phyloP scores from a whole-genome alignment of 2,797 vertebrate genomes.

The Garrulus glandarius region DNA sequence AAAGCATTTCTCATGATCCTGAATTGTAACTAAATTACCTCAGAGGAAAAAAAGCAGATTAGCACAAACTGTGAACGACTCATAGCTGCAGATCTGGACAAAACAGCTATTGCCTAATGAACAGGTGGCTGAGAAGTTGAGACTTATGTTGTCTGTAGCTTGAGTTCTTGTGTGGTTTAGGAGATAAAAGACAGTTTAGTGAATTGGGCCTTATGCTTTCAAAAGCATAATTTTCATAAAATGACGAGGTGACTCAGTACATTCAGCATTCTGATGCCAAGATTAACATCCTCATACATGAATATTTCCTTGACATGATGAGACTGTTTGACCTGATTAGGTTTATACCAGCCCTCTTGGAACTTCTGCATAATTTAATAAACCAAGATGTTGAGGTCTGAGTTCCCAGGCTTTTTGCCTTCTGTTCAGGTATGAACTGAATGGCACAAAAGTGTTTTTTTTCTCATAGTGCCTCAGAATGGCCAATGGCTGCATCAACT shows the following conservation, averaged over 20 bases:
- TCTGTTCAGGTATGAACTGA: neutral
- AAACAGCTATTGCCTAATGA: neutral
- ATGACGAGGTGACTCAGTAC: neutral
- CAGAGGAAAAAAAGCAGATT: slow-evolving; percentile 11
- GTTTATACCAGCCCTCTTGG: neutral
- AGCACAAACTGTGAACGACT: neutral
- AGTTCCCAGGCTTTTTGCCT: neutral
- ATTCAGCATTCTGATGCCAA: neutral
- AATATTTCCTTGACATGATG: neutral
- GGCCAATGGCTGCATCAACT: neutral
- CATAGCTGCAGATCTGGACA: neutral
- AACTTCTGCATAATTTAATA: neutral
- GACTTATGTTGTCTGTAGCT: neutral
- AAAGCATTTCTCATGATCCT: neutral
- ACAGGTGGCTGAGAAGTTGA: neutral
- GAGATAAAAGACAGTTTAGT: neutral
- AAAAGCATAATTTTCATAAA: neutral
- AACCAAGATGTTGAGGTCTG: neutral
- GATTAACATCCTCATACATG: neutral
- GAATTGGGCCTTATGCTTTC: neutral
- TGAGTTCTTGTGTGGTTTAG: neutral
- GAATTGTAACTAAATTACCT: neutral
- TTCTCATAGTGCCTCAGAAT: neutral
- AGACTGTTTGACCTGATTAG: neutral
- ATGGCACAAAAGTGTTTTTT: neutral